Evolutionary conservation across 2,797 vertebrate genomes (phyloP).

Genomic region (Todus mexicanus): DNA sequence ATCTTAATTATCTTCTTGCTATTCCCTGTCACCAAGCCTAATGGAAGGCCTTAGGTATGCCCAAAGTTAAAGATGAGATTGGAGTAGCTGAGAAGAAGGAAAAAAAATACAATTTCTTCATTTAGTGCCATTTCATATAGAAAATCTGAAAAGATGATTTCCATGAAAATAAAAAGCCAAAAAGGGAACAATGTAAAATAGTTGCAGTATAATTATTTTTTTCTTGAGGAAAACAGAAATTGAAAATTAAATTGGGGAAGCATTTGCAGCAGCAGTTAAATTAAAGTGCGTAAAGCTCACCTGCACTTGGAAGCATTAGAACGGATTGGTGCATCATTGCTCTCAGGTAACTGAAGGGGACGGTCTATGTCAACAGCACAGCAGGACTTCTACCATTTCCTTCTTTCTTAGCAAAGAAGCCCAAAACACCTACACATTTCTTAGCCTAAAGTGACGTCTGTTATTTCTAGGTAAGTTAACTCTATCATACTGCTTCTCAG

Average conservation of each 20-base stretch:
- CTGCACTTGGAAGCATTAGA: neutral
- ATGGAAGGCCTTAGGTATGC: neutral
- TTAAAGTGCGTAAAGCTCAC: neutral
- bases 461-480: neutral
- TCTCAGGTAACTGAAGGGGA: neutral
- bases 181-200: neutral
- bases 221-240: neutral
- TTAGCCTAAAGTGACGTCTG: neutral
- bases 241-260: neutral
- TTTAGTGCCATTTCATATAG: neutral
- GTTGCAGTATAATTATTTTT: neutral
- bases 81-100: neutral
- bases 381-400: neutral
- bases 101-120: neutral
- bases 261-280: neutral
- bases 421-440: neutral
- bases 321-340: accelerated
- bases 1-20: neutral
- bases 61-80: neutral
- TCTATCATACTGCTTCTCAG: neutral
- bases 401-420: neutral
- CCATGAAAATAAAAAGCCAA: slow-evolving; percentile 26
- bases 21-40: neutral
- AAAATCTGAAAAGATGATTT: neutral
- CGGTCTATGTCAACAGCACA: neutral